phyloP scores from a whole-genome alignment of 2,888 invertebrate genomes.

The Eledona agricola region DNA sequence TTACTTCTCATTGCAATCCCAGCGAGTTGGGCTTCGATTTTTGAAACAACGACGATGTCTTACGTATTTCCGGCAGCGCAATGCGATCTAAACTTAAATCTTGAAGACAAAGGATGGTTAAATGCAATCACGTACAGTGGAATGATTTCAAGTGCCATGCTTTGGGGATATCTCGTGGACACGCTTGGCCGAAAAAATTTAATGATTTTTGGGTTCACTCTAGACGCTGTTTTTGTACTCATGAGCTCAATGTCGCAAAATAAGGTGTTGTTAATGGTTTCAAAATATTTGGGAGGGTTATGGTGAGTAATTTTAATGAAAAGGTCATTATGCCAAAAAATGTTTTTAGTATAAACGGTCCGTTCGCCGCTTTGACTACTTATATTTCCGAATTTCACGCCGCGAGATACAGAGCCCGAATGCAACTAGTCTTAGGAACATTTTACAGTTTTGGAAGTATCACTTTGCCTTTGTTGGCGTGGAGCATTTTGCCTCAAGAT shows the following conservation, averaged over 20 bases:
- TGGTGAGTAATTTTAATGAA: slow-evolving; percentile 43
- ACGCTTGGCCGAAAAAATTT: slow-evolving; percentile 74
- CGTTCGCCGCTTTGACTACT: slow-evolving; percentile 74
- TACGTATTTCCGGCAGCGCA: slow-evolving; percentile 79
- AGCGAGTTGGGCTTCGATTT: slow-evolving; percentile 72
- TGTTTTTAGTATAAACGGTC: slow-evolving; percentile 68
- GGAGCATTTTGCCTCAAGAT: slow-evolving; percentile 68
- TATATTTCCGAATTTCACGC: slow-evolving; percentile 78
- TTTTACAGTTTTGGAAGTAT: slow-evolving; percentile 71
- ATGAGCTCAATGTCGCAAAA: slow-evolving; percentile 71
- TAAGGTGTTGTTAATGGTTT: slow-evolving; percentile 71
- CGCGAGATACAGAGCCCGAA: slow-evolving; percentile 68
- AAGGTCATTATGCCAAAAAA: neutral
- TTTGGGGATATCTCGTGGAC: slow-evolving; percentile 82
- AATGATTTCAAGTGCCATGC: slow-evolving; percentile 76
- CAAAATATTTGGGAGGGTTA: slow-evolving; percentile 67
- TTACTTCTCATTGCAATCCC: slow-evolving; percentile 69
- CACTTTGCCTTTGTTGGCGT: slow-evolving; percentile 74
- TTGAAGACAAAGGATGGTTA: slow-evolving; percentile 64
- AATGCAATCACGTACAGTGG: slow-evolving; percentile 62
- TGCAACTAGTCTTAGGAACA: slow-evolving; percentile 70
- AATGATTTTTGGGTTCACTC: slow-evolving; percentile 71
- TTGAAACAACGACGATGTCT: slow-evolving; percentile 76
- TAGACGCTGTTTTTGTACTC: slow-evolving; percentile 71
- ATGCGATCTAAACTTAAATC: slow-evolving; percentile 74